A percentile compares a stretch with the other conserved stretches of the same genome.
phyloP scores from a whole-genome alignment of 2,113 vertebrate genomes.

The Oryzias woworae region DNA sequence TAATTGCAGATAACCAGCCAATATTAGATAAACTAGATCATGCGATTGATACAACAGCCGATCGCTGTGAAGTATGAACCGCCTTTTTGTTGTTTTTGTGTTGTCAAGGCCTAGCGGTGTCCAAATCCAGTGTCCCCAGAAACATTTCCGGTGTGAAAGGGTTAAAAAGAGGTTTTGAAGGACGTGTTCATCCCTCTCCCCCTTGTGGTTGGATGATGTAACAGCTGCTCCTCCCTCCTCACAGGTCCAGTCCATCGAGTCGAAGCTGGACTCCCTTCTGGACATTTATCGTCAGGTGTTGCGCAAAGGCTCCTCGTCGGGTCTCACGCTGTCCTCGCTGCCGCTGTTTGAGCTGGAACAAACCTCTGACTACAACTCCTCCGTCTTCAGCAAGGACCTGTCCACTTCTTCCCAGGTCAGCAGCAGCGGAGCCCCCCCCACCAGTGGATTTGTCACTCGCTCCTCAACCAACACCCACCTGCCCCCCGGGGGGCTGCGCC shows the following conservation, averaged over 20 bases:
- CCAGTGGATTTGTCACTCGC: conserved; percentile 78
- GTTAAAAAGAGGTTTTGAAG: too few species aligned
- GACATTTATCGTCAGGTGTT: conserved; percentile 95
- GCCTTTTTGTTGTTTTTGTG: too few species aligned
- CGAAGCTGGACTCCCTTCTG: conserved; percentile 92
- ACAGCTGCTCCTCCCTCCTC: neutral
- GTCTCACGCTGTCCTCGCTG: conserved; percentile 87
- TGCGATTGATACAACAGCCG: too few species aligned
- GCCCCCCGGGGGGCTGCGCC: conserved; percentile 86
- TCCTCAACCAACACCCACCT: conserved; percentile 88
- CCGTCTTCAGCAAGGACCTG: conserved; percentile 86
- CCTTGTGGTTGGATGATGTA: too few species aligned
- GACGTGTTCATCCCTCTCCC: too few species aligned
- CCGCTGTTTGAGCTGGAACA: conserved; percentile 92
- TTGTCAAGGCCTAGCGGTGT: too few species aligned
- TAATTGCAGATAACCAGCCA: too few species aligned
- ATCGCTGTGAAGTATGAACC: too few species aligned
- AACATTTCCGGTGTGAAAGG: too few species aligned
- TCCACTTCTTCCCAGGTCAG: conserved; percentile 85
- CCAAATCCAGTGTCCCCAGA: too few species aligned
- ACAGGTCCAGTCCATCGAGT: conserved; percentile 96
- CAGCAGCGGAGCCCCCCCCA: conserved; percentile 31
- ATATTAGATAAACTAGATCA: too few species aligned
- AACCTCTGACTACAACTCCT: conserved; percentile 91
- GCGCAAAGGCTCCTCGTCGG: conserved; percentile 88